Evolutionary conservation across 2,113 vertebrate genomes (phyloP), one percentile per base, ranked within the genome.

Genomic region (Coptodon bakossiorum): DNA sequence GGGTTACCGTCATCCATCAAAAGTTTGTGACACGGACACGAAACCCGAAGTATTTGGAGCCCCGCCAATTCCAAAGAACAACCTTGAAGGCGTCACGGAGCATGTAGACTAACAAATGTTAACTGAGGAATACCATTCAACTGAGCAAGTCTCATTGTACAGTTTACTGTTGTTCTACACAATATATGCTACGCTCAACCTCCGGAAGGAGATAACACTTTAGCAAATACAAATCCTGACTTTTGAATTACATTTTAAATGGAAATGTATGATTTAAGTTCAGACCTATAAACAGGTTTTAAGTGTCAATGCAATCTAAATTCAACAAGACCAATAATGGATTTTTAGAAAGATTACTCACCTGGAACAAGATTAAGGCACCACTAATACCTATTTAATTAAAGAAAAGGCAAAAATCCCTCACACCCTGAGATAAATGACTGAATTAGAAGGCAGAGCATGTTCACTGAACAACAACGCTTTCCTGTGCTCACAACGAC

Each of bases 1-100:
- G 87, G 76, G 92, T 91, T 27, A 90, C 81, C 92, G 50, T 88
- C 94, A 96, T 96, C 91, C 92, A 95, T 96, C 94, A 96, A 93
- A 95, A 96, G 94, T 95, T 95, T 92, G 89, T 34, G 93, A 91
- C 90, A 84, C 16, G 14, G 71, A 90, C 40, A 88, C 52, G 79
- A 78, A 90, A 10, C 78, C 89, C 61, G 29, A 86, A 88, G 86
- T 38, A 63, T 91, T 17, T 92, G 90, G 93, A 92, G 71, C 66
- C 14, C 16, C 8, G 91, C 92, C 93, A 94, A 45, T 85, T 84
- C 66, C 45, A 84, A 83, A 91, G 87, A 90, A 90, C 89, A 91
- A 95, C 95, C 94, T 95, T 95, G 93, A 90, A 86, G 63, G 56
- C 19, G 3, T 76, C 5, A 7, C 17, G 14, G 36, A 82, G 81